These are phyloP conservation scores for Sminthopsis crassicaudata DNA, from an alignment of 2,113 vertebrate genomes.

Conservation along the genomic window DNA sequence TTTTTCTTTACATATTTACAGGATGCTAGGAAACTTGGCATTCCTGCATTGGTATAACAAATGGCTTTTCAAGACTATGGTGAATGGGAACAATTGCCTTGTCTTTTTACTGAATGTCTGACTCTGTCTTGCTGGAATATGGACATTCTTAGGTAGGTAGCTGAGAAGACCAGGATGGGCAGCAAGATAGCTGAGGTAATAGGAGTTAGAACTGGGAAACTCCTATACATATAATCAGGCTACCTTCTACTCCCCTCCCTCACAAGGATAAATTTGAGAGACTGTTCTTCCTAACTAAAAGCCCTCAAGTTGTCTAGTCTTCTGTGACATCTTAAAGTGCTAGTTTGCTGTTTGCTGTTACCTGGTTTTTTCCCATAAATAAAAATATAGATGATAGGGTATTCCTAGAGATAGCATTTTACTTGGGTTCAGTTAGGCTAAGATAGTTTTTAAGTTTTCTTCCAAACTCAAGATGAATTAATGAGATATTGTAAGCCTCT, in stretches of 20 bases:
- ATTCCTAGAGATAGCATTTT: background rate
- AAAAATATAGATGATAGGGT: background rate
- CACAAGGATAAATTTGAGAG: background rate
- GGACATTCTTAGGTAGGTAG: background rate
- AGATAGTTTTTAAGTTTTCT: background rate
- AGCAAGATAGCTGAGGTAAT: background rate
- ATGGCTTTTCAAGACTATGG: background rate
- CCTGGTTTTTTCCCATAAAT: background rate
- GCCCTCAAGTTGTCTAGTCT: background rate
- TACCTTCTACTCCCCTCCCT: background rate
- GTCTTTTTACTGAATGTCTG: background rate
- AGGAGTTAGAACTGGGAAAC: background rate
- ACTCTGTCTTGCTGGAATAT: background rate
- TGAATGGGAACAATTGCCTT: background rate
- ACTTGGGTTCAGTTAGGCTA: background rate
- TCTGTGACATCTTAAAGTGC: background rate
- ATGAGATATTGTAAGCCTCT: background rate
- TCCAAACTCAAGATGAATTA: background rate
- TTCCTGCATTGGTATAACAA: background rate
- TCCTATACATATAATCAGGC: background rate
- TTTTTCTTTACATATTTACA: background rate
- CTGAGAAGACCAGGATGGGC: background rate
- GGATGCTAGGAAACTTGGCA: background rate
- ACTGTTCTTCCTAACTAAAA: background rate
- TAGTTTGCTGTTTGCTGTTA: background rate